Evolutionary conservation across 1,140 invertebrate species (phyloP).

Genomic region (Eulimnadia texana): DNA sequence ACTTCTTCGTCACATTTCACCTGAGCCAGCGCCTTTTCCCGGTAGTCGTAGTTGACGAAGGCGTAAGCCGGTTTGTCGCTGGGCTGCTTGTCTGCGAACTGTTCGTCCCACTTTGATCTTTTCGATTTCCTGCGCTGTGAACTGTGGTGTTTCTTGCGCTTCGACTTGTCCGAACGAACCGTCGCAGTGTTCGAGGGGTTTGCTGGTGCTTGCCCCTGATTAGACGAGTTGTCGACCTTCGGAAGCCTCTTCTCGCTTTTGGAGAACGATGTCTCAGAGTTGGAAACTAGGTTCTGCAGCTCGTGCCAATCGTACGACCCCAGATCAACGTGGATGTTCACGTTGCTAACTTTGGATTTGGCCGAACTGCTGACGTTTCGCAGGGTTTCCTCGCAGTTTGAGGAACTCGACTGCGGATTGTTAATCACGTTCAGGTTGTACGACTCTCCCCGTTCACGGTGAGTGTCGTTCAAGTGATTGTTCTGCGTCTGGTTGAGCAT

Average conservation of each 20-base stretch:
- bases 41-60: conserved; percentile 3
- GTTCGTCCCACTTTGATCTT: conserved; percentile 1
- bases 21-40: not conserved
- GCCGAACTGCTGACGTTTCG: conserved; percentile 5
- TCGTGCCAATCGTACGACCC: conserved; percentile 9
- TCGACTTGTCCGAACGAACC: not conserved
- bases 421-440: not conserved
- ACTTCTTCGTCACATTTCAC: not conserved
- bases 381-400: not conserved
- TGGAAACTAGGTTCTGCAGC: not conserved
- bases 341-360: conserved; percentile 4
- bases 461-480: not conserved
- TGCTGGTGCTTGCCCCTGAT: not conserved
- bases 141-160: not conserved
- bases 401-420: not conserved
- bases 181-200: not conserved
- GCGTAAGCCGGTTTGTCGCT: conserved; percentile 3
- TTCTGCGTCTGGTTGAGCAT: conserved; percentile 28
- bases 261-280: not conserved
- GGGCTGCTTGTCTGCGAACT: not conserved
- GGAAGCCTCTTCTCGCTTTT: conserved; percentile 1
- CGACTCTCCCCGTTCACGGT: not conserved
- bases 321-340: conserved; percentile 10
- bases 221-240: not conserved
- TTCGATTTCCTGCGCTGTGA: not conserved